Evolutionary conservation across 2,113 vertebrate species (phyloP), one percentile per base, ranked within the genome.

Genomic region (Zosterops hypoxanthus): DNA sequence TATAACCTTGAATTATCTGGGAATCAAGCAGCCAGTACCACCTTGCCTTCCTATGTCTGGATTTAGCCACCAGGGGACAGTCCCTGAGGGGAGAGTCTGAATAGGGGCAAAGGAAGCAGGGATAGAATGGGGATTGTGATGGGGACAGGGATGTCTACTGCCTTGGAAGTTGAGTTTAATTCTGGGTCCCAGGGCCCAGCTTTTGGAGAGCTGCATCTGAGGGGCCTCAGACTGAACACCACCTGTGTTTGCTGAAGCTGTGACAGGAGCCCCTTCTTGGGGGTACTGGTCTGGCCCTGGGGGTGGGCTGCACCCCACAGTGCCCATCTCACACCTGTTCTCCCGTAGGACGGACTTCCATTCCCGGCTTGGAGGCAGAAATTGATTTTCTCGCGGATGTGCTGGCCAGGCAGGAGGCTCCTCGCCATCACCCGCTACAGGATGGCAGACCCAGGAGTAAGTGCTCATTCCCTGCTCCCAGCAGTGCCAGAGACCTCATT

Each of bases 381-480:
- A 99, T 99, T 5, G 98, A 99, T 97, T 93, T 98, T 52, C 96
- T 99, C 17, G 99, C 98, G 1, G 98, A 98, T 10, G 93, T 98
- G 87, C 97, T 99, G 53, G 98, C 97, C 49, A 97, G 97, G 61
- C 98, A 99, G 73, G 97, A 95, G 12, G 66, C 65, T 52, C 86
- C 97, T 90, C 59, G 7, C 33, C 93, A 96, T 13, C 93, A 95
- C 33, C 65, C 55, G 3, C 89, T 76, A 24, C 90, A 92, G 53
- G 78, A 98, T 92, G 98, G 98, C 98, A 95, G 97, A 61, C 39
- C 75, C 83, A 78, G 80, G 50, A 55, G 92, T 92, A 80, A 81
- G 94, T 77, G n/a, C 42, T 66, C 41, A 9, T 56, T 64, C 14
- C 33, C 24, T 26, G 1, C 31, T 77, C 50, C 22, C 56, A 49